Base-by-base conservation (phyloP, 2,888 invertebrate species). In the Rotaria sp. region DNA sequence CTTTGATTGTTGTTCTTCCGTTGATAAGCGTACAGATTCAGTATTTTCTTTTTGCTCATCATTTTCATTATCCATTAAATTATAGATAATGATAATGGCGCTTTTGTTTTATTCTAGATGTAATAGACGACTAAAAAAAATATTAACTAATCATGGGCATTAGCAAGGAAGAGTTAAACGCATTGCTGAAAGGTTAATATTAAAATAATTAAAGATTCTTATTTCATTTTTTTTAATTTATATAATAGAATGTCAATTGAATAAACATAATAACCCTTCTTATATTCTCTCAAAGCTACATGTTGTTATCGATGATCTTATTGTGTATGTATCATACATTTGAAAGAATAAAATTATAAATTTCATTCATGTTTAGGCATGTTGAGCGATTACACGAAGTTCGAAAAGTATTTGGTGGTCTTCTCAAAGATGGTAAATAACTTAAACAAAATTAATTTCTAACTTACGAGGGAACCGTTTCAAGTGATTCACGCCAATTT, bases 361-460 rank as follows among this genome's bases (percentile, higher is more conserved):
- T 80, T 45, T 45, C 2, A 26, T 26, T 2, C 26, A 26, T 74
- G 3, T 80, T 80, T 24, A 80, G 80, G 11, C 45, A 80, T 18
- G 4, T 80, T 80, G 80, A 80, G n/a, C n/a, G 41, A n/a, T 80
- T 26, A 13, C 41, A 80, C n/a, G 80, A 80, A 1, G n/a, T 80
- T 80, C 80, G 80, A 80, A 80, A 45, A 80, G 45, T 26, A 45
- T 80, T 80, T 10, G 15, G 80, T 80, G 10, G 4, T 45, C 45
- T 80, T 45, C n/a, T 80, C 3, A 45, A 45, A 80, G 45, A 80
- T 45, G 80, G 80, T 80, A 80, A 80, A 38, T 80, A 80, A n/a
- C n/a, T n/a, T n/a, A n/a, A n/a, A n/a, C n/a, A n/a, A n/a, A n/a
- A n/a, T n/a, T n/a, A n/a, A n/a, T n/a, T n/a, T n/a, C n/a, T n/a